These are phyloP conservation scores for Tetropium fuscum DNA, from an alignment of 2,888 invertebrate genomes.

Conservation along the genomic window DNA sequence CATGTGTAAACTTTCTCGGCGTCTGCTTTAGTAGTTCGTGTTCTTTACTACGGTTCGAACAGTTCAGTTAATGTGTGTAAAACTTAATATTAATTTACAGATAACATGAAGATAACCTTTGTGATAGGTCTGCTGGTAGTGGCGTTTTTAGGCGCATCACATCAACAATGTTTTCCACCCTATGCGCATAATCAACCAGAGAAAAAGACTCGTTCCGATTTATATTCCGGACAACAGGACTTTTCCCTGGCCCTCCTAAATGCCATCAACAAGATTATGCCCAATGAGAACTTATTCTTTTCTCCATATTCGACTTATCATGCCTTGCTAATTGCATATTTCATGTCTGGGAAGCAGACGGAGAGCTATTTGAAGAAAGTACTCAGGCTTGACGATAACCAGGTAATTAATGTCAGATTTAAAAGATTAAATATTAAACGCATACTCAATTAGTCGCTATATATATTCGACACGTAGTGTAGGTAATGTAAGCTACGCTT, in stretches of 20 bases:
- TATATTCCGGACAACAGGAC: conserved; percentile 73
- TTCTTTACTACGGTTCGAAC: conserved; percentile 17
- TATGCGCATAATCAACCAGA: conserved; percentile 61
- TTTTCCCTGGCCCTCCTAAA: conserved; percentile 80
- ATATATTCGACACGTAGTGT: too few relatives aligned
- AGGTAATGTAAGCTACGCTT: too few relatives aligned
- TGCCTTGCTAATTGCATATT: conserved; percentile 82
- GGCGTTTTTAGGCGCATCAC: conserved; percentile 37
- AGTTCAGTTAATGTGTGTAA: not conserved
- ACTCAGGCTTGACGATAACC: conserved; percentile 70
- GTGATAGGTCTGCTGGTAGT: conserved; percentile 50
- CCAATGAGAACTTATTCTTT: conserved; percentile 84
- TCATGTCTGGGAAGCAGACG: conserved; percentile 79
- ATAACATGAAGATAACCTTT: conserved; percentile 65
- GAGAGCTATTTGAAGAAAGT: conserved; percentile 74
- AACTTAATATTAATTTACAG: conserved; percentile 38
- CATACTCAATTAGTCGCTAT: too few relatives aligned
- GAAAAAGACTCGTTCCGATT: conserved; percentile 54
- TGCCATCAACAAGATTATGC: conserved; percentile 73
- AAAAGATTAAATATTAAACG: not conserved
- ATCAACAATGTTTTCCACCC: conserved; percentile 67
- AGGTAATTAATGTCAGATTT: conserved; percentile 62
- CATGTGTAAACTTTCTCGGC: conserved; percentile 53
- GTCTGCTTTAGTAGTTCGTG: conserved; percentile 37
- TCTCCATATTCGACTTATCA: conserved; percentile 90